Evolutionary conservation across 2,797 vertebrate genomes (phyloP).

Genomic region (Helostoma temminkii): DNA sequence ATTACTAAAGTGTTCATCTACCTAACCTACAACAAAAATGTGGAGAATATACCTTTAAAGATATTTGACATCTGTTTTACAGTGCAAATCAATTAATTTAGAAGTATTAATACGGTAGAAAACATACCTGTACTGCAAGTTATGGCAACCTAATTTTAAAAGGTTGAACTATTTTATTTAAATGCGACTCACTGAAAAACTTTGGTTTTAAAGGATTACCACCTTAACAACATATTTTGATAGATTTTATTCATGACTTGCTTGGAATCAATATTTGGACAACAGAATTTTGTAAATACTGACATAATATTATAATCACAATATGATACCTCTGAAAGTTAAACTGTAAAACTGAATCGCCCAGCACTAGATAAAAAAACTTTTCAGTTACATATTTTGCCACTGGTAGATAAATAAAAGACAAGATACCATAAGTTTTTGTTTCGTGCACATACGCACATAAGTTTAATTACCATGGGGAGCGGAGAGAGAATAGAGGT

Average conservation of each 20-base stretch:
- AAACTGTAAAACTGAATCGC: background rate
- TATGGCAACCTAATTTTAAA: too few relatives aligned
- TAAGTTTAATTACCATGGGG: conserved; percentile 90
- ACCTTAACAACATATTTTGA: background rate
- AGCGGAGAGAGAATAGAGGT: conserved; percentile 83
- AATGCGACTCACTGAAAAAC: too few relatives aligned
- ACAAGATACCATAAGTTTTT: conserved; percentile 23
- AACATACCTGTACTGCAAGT: too few relatives aligned
- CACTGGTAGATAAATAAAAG: conserved; percentile 1
- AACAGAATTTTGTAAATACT: background rate
- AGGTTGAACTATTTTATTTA: too few relatives aligned
- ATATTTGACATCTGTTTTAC: too few relatives aligned
- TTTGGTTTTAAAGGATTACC: background rate
- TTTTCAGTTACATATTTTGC: background rate
- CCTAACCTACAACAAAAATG: too few relatives aligned
- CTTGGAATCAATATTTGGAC: background rate
- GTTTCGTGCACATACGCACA: conserved; percentile 79
- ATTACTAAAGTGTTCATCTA: too few relatives aligned
- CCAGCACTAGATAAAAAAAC: background rate
- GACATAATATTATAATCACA: background rate
- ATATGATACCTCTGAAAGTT: background rate
- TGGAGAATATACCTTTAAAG: too few relatives aligned
- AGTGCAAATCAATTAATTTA: too few relatives aligned
- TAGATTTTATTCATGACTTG: too few relatives aligned
- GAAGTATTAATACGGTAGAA: too few relatives aligned